Conservation (phyloP, 2,888 invertebrate genomes). For the Luperina nickerlii region DNA sequence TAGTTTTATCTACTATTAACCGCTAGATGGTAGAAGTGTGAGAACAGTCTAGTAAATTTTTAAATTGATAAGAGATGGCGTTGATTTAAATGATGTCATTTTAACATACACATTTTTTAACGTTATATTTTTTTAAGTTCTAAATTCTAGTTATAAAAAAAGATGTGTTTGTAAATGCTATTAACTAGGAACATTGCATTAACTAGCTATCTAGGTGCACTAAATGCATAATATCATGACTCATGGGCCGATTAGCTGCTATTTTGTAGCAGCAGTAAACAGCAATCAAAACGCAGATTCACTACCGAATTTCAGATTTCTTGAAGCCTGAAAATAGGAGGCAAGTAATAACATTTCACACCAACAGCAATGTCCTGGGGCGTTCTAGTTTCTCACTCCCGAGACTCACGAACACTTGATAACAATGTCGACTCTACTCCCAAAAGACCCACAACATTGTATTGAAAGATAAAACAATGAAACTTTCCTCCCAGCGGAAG, state of each 20-base stretch:
- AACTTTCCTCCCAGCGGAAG: constrained; percentile 52
- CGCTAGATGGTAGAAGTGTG: constrained; percentile 13
- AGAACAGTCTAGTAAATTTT: neutral
- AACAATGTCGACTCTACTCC: constrained; percentile 46
- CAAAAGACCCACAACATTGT: constrained; percentile 55
- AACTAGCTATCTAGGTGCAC: neutral
- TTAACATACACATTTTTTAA: too few relatives aligned
- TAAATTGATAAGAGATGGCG: constrained; percentile 25
- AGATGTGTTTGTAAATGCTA: neutral
- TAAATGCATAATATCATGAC: neutral
- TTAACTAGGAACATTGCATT: neutral
- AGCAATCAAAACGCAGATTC: neutral
- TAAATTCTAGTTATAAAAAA: neutral
- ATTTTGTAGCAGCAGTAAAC: neutral
- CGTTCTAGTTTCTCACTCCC: constrained; percentile 10
- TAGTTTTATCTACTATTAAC: neutral
- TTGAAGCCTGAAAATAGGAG: neutral
- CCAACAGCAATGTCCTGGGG: constrained; percentile 10
- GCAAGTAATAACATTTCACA: constrained; percentile 3
- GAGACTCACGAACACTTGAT: constrained; percentile 37
- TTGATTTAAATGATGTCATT: neutral
- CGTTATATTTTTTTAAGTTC: too few relatives aligned
- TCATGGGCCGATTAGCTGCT: neutral
- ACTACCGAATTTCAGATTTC: neutral
- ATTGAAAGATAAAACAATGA: constrained; percentile 61